A percentile compares a stretch with the other conserved stretches of the same genome.
phyloP scores from a whole-genome alignment of 2,797 vertebrate genomes.

The Tinamus major region DNA sequence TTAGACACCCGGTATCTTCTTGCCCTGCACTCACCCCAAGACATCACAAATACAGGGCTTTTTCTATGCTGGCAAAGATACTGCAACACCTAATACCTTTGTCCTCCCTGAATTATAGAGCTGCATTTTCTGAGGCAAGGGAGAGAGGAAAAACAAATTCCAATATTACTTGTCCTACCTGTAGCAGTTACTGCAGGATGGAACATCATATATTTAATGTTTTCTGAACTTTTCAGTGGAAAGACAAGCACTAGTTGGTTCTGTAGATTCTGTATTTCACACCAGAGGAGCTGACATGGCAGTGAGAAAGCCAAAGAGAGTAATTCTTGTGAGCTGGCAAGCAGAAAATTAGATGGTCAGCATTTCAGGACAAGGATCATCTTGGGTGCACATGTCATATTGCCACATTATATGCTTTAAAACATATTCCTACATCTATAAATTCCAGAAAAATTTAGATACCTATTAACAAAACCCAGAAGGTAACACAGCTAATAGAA shows the following conservation, averaged over 20 bases:
- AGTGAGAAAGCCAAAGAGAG: background rate
- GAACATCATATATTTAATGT: background rate
- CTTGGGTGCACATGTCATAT: background rate
- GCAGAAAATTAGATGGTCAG: background rate
- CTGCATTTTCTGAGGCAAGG: background rate
- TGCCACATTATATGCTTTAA: background rate
- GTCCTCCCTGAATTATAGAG: background rate
- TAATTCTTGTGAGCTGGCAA: background rate
- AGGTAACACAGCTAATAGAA: background rate
- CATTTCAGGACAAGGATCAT: background rate
- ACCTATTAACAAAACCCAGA: background rate
- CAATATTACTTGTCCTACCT: background rate
- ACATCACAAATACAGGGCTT: background rate
- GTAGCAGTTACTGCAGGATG: background rate
- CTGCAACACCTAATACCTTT: fast-evolving
- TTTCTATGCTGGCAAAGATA: background rate
- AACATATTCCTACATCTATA: background rate
- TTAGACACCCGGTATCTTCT: background rate
- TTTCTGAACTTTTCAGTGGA: background rate
- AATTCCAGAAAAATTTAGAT: background rate
- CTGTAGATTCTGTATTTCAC: background rate
- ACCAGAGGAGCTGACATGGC: background rate
- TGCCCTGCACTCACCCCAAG: background rate
- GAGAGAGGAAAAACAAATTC: background rate
- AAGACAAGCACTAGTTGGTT: background rate